Conservation (phyloP, 2,797 vertebrate genomes). For the Pygocentrus nattereri region DNA sequence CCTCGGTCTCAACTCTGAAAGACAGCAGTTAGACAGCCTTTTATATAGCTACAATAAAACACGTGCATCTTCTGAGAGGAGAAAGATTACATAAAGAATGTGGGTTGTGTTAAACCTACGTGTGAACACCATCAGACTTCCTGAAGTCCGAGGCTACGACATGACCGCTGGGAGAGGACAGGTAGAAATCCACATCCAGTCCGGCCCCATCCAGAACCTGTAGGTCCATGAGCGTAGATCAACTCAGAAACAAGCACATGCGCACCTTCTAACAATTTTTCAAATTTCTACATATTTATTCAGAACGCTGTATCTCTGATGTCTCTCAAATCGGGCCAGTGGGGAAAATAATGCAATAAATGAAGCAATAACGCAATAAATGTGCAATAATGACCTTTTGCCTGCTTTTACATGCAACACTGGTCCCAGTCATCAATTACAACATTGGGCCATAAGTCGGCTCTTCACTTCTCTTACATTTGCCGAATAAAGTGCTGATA, state of each 20-base stretch:
- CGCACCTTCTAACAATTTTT: neutral
- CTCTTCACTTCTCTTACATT: neutral
- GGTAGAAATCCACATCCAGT: conserved; percentile 93
- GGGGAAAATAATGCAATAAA: neutral
- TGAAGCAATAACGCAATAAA: too few relatives aligned
- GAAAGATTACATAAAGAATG: neutral
- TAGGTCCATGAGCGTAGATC: conserved; percentile 3
- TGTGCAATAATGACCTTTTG: conserved; percentile 13
- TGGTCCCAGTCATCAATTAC: conserved; percentile 10
- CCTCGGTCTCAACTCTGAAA: conserved; percentile 89
- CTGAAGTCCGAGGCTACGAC: conserved; percentile 88
- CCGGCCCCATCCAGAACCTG: conserved; percentile 97
- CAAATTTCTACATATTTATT: too few relatives aligned
- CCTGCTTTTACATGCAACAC: conserved; percentile 15
- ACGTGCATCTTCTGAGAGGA: neutral
- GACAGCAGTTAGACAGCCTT: conserved; percentile 16
- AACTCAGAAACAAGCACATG: conserved; percentile 17
- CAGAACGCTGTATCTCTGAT: neutral
- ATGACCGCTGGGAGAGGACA: conserved; percentile 88
- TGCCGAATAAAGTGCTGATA: neutral
- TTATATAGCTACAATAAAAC: neutral
- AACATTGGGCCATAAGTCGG: conserved; percentile 16
- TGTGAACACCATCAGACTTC: conserved; percentile 97
- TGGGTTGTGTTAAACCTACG: conserved; percentile 80
- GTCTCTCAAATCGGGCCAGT: neutral